Conservation (phyloP, 2,888 invertebrate species). For the Agonopterix heracliana region DNA sequence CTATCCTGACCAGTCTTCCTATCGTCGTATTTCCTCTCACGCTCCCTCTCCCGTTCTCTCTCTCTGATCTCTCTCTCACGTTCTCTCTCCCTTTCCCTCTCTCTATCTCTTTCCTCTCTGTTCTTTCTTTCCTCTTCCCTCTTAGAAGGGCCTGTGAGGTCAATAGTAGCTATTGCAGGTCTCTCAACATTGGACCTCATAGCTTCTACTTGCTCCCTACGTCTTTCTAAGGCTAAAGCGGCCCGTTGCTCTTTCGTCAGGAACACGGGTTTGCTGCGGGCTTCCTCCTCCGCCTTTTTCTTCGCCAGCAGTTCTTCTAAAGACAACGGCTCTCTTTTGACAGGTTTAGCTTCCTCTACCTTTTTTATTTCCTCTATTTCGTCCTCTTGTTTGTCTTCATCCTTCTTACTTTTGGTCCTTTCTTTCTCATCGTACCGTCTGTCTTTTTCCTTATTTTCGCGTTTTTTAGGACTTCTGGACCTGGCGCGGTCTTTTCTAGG, state of each 20-base stretch:
- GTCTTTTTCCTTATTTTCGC: conserved; percentile 54
- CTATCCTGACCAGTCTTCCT: conserved; percentile 70
- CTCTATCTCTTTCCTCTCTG: conserved; percentile 61
- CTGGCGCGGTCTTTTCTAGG: conserved; percentile 37
- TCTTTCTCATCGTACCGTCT: conserved; percentile 61
- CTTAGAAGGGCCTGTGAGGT: conserved; percentile 69
- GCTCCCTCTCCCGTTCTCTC: conserved; percentile 53
- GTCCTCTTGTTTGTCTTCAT: conserved; percentile 45
- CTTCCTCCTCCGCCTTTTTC: conserved; percentile 97
- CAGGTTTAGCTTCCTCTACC: conserved; percentile 56
- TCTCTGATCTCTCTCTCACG: conserved; percentile 51
- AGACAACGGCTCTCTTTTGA: conserved; percentile 89
- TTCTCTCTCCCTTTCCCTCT: conserved; percentile 62
- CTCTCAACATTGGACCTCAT: conserved; percentile 81
- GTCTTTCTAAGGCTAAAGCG: conserved; percentile 89
- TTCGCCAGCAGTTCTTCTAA: conserved; percentile 96
- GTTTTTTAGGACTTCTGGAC: conserved; percentile 58
- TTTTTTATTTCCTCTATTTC: conserved; percentile 52
- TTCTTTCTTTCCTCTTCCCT: conserved; percentile 59
- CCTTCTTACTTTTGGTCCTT: conserved; percentile 52
- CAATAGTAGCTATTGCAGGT: conserved; percentile 59
- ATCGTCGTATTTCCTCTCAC: conserved; percentile 68
- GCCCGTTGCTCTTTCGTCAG: conserved; percentile 96
- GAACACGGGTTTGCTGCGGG: conserved; percentile 97
- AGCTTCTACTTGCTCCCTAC: conserved; percentile 92